Evolutionary conservation across 2,888 invertebrate genomes (phyloP).

Genomic region (Philaethria dido): DNA sequence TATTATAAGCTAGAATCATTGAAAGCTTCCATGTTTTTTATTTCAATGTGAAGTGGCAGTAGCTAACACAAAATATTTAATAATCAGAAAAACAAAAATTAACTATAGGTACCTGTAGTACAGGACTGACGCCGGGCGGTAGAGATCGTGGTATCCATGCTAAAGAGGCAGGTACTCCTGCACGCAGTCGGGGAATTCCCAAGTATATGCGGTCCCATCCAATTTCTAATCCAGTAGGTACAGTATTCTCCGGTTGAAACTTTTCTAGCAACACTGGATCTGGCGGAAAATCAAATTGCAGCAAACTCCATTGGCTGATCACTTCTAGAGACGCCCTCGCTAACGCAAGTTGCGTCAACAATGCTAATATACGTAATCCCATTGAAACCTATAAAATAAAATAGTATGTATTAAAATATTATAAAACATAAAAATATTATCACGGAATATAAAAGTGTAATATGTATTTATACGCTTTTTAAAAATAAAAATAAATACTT

Average conservation of each 20-base stretch:
- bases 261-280: slow-evolving; percentile 82
- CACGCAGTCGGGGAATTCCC: slow-evolving; percentile 89
- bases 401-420: slow-evolving; percentile 7
- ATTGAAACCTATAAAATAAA: slow-evolving; percentile 50
- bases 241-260: slow-evolving; percentile 89
- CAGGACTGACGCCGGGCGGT: slow-evolving; percentile 87
- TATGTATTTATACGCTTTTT: no score
- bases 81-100: background rate
- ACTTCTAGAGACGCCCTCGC: slow-evolving; percentile 83
- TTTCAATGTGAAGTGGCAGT: no score
- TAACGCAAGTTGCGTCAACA: slow-evolving; percentile 62
- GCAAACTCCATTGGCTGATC: slow-evolving; percentile 87
- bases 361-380: slow-evolving; percentile 55
- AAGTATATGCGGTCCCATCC: slow-evolving; percentile 88
- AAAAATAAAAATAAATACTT: background rate
- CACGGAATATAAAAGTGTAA: no score
- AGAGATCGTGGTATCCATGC: slow-evolving; percentile 86
- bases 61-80: no score
- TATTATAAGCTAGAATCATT: no score
- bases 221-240: slow-evolving; percentile 90
- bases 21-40: no score
- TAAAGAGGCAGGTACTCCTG: slow-evolving; percentile 90
- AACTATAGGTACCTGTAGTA: slow-evolving; percentile 83
- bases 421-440: background rate
- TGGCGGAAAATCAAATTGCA: slow-evolving; percentile 87